Percentiles rank a stretch among this genome's conserved stretches.
Conservation (phyloP, 2,797 vertebrate genomes). For the Acrossocheilus fasciatus region DNA sequence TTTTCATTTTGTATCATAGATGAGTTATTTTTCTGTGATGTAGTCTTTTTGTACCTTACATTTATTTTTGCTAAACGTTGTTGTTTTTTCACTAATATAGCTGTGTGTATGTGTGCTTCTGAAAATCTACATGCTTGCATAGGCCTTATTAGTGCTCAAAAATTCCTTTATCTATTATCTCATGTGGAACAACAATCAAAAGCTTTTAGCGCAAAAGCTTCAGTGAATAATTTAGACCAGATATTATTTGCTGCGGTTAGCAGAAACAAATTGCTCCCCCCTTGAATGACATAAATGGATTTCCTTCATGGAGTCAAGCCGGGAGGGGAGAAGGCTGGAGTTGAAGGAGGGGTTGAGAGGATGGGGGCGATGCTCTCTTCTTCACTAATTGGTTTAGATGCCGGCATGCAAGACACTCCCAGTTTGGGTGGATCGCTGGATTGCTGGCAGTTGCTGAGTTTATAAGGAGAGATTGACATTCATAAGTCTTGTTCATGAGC, state of each 20-base stretch:
- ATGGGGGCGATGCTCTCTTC: slow-evolving; percentile 66
- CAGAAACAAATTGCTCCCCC: slow-evolving; percentile 77
- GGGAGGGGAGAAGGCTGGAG: slow-evolving; percentile 68
- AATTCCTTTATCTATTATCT: slow-evolving; percentile 74
- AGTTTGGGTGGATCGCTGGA: slow-evolving; percentile 77
- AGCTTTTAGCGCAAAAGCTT: slow-evolving; percentile 87
- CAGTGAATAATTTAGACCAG: slow-evolving; percentile 96
- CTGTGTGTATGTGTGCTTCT: slow-evolving; percentile 24
- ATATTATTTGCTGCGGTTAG: slow-evolving; percentile 82
- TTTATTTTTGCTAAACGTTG: background rate
- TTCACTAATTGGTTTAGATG: slow-evolving; percentile 86
- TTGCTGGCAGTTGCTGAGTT: slow-evolving; percentile 69
- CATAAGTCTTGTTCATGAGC: slow-evolving; percentile 79
- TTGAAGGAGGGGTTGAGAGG: slow-evolving; percentile 47
- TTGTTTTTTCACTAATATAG: slow-evolving; percentile 2
- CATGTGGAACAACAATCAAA: slow-evolving; percentile 82
- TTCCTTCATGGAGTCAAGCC: slow-evolving; percentile 74
- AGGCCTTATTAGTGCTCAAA: slow-evolving; percentile 68
- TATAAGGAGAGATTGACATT: slow-evolving; percentile 77
- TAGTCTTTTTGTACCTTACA: background rate
- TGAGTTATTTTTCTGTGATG: background rate
- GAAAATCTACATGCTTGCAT: slow-evolving; percentile 52
- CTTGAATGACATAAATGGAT: slow-evolving; percentile 94
- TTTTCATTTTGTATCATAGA: background rate
- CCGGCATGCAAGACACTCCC: slow-evolving; percentile 86